Evolutionary conservation across 1,140 invertebrate genomes (phyloP), one percentile per base, ranked within the genome.

Genomic region (Metaphire vulgaris): DNA sequence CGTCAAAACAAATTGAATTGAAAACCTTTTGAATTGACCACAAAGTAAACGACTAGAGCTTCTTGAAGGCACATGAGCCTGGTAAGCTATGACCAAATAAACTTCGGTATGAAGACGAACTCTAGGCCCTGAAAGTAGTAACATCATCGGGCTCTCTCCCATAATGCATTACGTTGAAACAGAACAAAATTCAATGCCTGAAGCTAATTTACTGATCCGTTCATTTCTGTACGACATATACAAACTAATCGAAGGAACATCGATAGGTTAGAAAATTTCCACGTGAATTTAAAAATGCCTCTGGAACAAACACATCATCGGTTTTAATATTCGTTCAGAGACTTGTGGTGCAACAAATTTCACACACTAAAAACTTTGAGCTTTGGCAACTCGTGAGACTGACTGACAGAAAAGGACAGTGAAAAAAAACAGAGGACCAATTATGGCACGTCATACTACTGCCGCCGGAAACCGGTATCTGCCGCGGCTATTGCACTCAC

Each of bases 51-150:
- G 41, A 56, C 21, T 56, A 56, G 41, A 56, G 41, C 41, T 21
- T 56, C 41, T 56, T 56, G 6, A 56, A 56, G 6, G 21, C 41
- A 21, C 41, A 56, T 56, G 41, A 56, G 21, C 41, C 41, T 21
- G 41, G 41, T 21, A 56, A 56, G 41, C 41, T 56, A 56, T 56
- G 41, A 21, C 21, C 41, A 56, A 56, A 12, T 12, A 56, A 56
- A 56, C 41, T 56, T 56, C 41, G 41, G 41, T 56, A 12, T 56
- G 41, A 12, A 56, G 41, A 12, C 41, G 41, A 56, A 56, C 41
- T 56, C 41, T 56, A 56, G 41, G 41, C 21, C 41, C 41, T 56
- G 41, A 56, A 56, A 56, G 41, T 56, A 56, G 41, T 56, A 56
- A 56, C 6, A 56, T 56, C 41, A 56, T 21, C 41, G 41, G 41